Evolutionary conservation across 2,797 vertebrate genomes (phyloP).

Genomic region (Thripadectes ignobilis): DNA sequence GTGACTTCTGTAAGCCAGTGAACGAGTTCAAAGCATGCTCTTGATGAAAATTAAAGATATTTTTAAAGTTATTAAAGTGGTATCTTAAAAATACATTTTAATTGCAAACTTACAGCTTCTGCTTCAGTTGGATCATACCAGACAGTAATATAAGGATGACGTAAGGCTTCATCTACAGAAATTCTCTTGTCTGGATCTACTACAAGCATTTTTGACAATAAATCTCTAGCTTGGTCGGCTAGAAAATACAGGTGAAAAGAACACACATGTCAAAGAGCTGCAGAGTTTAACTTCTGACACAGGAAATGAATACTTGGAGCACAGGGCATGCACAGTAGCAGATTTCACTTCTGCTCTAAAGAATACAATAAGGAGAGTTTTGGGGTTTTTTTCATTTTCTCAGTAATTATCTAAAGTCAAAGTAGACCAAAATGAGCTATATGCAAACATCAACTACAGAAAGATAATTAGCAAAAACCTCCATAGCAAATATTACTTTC

Average conservation of each 20-base stretch:
- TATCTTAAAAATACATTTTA: background rate
- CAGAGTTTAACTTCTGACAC: background rate
- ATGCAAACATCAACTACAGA: background rate
- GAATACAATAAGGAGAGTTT: background rate
- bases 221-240: conserved; percentile 95
- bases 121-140: conserved; percentile 96
- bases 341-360: background rate
- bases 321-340: background rate
- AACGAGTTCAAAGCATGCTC: background rate
- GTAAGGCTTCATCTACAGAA: conserved; percentile 94
- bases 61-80: background rate
- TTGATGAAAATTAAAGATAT: background rate
- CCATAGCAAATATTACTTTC: background rate
- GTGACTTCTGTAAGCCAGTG: background rate
- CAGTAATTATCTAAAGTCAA: background rate
- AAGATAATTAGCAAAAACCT: background rate
- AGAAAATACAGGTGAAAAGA: conserved; percentile 45
- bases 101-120: conserved; percentile 87
- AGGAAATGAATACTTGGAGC: background rate
- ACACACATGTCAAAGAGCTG: background rate
- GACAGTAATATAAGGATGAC: conserved; percentile 94
- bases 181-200: conserved; percentile 94
- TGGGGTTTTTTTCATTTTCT: background rate
- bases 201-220: conserved; percentile 97
- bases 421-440: background rate